Percentiles rank a stretch among this genome's conserved stretches.
These are phyloP conservation scores for Nezara viridula DNA, from an alignment of 2,888 invertebrate species.

Conservation along the genomic window DNA sequence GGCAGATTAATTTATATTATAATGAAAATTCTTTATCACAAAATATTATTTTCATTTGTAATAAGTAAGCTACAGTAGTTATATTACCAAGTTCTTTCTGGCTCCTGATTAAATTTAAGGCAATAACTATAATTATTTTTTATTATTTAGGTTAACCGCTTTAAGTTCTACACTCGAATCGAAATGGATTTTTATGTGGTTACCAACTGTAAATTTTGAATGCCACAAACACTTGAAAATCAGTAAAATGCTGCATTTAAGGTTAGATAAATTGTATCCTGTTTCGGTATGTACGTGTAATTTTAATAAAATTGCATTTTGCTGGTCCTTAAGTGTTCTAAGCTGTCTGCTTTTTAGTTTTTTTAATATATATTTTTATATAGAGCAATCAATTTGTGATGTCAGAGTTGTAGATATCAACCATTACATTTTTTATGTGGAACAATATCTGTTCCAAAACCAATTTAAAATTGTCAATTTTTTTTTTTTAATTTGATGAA, in stretches of 20 bases:
- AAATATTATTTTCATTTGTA: background rate
- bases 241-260: slow-evolving; percentile 54
- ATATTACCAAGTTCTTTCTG: background rate
- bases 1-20: background rate
- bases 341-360: slow-evolving; percentile 9
- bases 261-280: slow-evolving; percentile 52
- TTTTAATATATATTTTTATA: background rate
- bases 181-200: slow-evolving; percentile 58
- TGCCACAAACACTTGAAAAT: slow-evolving; percentile 47
- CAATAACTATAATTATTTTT: slow-evolving; percentile 13
- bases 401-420: background rate
- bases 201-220: slow-evolving; percentile 55
- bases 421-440: background rate
- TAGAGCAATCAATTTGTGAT: background rate
- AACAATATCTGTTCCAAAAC: background rate
- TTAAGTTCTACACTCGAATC: slow-evolving; percentile 45
- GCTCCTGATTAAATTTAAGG: background rate
- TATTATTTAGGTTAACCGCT: slow-evolving; percentile 51
- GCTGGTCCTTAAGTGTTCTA: slow-evolving; percentile 37
- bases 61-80: background rate
- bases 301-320: slow-evolving; percentile 43
- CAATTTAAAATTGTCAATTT: background rate
- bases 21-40: background rate
- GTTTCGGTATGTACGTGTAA: background rate
- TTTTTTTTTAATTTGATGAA: background rate